These are phyloP conservation scores for Pelvicachromis taeniatus DNA, from an alignment of 2,113 vertebrate genomes.

Conservation along the genomic window DNA sequence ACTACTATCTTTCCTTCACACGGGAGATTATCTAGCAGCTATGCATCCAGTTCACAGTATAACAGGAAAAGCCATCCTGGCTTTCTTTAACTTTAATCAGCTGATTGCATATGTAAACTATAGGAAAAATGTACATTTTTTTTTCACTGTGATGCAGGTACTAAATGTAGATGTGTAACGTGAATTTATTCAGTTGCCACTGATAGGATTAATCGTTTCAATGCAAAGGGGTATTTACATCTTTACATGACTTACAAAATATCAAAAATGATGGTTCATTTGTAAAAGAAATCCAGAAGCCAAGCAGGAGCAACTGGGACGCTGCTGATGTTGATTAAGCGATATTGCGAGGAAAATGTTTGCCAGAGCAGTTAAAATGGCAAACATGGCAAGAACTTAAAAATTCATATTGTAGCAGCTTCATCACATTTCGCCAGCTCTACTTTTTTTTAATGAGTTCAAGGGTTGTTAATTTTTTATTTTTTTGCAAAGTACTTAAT, in stretches of 20 bases:
- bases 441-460: background rate
- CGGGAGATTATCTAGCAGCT: background rate
- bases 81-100: background rate
- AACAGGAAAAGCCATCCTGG: background rate
- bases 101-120: background rate
- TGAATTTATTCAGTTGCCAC: background rate
- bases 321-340: background rate
- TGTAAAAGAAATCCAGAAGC: background rate
- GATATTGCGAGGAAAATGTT: constrained; percentile 13
- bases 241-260: background rate
- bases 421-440: background rate
- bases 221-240: background rate
- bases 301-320: background rate
- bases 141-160: background rate
- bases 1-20: background rate
- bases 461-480: background rate
- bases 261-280: background rate
- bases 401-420: background rate
- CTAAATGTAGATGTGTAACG: background rate
- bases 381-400: background rate
- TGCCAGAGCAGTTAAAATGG: background rate
- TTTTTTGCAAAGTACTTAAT: background rate
- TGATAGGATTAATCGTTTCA: background rate
- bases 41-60: no score
- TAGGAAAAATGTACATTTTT: background rate